Evolutionary conservation across 92 coral and sea anemone genomes (phyloP), one percentile per base, ranked within the genome.

Genomic region (Siderastrea siderea): DNA sequence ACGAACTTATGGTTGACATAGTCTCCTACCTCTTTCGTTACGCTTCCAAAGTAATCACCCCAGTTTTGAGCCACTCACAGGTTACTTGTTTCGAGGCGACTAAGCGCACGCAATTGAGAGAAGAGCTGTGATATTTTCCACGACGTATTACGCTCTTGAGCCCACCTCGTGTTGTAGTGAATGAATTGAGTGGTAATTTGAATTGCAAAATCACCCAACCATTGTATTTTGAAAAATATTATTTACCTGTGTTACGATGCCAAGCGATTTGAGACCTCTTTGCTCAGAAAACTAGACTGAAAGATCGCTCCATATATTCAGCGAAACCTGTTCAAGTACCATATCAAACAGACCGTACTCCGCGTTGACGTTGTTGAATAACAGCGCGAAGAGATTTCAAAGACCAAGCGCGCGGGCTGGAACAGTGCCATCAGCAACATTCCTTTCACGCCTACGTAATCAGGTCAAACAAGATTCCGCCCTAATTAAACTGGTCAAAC

Each of bases 381-480:
- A 57, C 47, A 17, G 45, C 4, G 62, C 68, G 12, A 44, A 57
- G 49, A 62, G 71, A 17, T 67, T 67, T 67, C 63, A 52, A 51
- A 80, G 50, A 80, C 84, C 74, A 51, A 5, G 74, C 74, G 72
- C 71, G 9, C 13, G 16, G 47, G 53, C 71, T 47, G 76, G 71
- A 53, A 70, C 67, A 82, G 60, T 83, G 55, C 78, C 79, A 81
- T 83, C 51, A 11, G 78, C 58, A 58, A 60, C 87, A 83, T 83
- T 83, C 87, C 86, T 82, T 82, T 70, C 50, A 82, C 86, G 67
- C 72, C 75, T 43, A 69, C 76, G 77, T 71, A 72, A 71, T 71
- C 71, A 83, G 17, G 78, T 83, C 79, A 83, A 71, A 51, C 87
- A 48, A 62, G 78, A 83, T 83, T 55, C 71, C 52, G 15, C 19